These are phyloP conservation scores for Salmo trutta DNA, from an alignment of 2,797 vertebrate genomes.

Conservation along the genomic window DNA sequence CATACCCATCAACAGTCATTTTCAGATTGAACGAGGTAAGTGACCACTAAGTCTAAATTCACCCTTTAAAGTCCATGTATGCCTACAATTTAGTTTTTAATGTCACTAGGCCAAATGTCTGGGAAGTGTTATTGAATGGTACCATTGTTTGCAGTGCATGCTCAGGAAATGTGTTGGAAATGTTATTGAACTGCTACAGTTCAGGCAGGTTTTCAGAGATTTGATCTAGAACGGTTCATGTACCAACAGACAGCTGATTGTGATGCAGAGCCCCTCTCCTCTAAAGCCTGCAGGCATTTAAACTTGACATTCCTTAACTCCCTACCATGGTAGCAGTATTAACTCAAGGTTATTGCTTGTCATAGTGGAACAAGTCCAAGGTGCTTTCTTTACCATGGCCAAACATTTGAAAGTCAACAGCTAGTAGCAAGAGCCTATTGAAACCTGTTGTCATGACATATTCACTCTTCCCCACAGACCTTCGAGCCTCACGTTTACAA, in stretches of 20 bases:
- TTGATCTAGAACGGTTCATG: neutral
- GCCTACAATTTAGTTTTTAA: no score
- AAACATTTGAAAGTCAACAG: constrained; percentile 35
- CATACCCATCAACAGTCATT: constrained; percentile 78
- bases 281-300: constrained; percentile 2
- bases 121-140: no score
- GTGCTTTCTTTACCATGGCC: constrained; percentile 7
- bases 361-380: constrained; percentile 4
- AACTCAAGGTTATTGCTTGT: neutral
- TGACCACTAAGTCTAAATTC: no score
- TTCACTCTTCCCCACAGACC: constrained; percentile 19
- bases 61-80: no score
- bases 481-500: no score
- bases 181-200: no score
- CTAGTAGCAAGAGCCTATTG: constrained; percentile 13
- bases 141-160: no score
- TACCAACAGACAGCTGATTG: neutral
- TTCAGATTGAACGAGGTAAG: constrained; percentile 77
- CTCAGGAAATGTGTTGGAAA: no score
- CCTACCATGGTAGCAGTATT: constrained; percentile 6
- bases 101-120: no score
- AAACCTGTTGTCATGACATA: constrained; percentile 21
- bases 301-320: constrained; percentile 24
- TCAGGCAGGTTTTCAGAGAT: no score
- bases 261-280: neutral